Conservation (phyloP, 92 coral and sea anemone genomes). For the Galaxea fascicularis region DNA sequence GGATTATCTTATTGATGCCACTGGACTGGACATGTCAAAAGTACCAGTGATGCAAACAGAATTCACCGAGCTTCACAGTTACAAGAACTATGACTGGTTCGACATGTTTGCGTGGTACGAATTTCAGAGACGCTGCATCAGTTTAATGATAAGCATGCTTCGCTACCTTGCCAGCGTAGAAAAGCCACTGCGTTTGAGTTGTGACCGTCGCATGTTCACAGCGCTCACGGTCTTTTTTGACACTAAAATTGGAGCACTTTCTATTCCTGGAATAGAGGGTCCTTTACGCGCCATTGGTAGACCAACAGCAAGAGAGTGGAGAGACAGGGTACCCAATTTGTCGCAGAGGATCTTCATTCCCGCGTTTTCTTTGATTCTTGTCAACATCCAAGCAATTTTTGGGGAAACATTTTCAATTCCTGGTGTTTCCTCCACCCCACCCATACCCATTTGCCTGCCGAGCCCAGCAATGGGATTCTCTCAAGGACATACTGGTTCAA, state of each 20-base stretch:
- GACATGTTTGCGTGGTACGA: constrained; percentile 54
- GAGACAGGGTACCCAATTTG: constrained; percentile 35
- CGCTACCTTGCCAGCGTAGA: constrained; percentile 29
- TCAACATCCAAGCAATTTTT: constrained; percentile 39
- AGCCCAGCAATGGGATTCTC: constrained; percentile 50
- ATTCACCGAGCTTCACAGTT: neutral
- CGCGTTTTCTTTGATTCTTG: constrained; percentile 19
- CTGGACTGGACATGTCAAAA: constrained; percentile 36
- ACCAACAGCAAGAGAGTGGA: constrained; percentile 43
- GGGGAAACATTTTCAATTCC: constrained; percentile 24
- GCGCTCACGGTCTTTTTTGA: constrained; percentile 29
- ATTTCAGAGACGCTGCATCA: constrained; percentile 44
- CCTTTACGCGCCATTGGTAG: neutral
- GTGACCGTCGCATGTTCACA: constrained; percentile 23
- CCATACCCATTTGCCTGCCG: constrained; percentile 42
- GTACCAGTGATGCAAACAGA: constrained; percentile 25
- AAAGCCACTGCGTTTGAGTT: neutral
- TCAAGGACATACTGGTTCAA: constrained; percentile 28
- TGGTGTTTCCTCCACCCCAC: constrained; percentile 16
- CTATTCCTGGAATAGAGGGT: constrained; percentile 1
- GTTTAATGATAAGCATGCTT: constrained; percentile 37
- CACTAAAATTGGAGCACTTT: constrained; percentile 24
- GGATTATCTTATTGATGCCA: constrained; percentile 45
- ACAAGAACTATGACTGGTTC: constrained; percentile 48
- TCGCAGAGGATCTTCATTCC: constrained; percentile 41